Evolutionary conservation across 2,797 vertebrate genomes (phyloP).

Genomic region (Scleropages formosus): DNA sequence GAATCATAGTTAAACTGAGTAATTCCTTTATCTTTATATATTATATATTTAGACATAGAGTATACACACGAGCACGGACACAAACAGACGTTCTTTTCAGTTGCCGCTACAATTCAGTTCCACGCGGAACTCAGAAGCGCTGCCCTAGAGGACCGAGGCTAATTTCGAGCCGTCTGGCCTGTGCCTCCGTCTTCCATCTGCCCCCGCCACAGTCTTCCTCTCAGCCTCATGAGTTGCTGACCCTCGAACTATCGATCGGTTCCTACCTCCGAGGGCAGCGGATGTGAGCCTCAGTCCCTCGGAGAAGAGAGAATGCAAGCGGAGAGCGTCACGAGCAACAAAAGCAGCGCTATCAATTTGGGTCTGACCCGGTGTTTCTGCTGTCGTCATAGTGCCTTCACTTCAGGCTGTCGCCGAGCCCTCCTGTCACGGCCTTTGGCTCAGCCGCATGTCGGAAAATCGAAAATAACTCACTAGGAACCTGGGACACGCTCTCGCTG

Average conservation of each 20-base stretch:
- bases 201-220: not conserved
- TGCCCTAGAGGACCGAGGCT: not conserved
- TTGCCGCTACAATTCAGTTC: not conserved
- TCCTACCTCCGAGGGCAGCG: not conserved
- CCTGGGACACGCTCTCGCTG: not conserved
- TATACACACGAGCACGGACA: not conserved
- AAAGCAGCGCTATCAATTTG: not conserved
- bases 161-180: not conserved
- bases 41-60: too few relatives aligned
- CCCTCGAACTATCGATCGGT: conserved; percentile 2
- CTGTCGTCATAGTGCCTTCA: not conserved
- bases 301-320: not conserved
- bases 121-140: not conserved
- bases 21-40: too few relatives aligned
- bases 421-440: not conserved
- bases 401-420: not conserved
- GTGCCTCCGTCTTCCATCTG: not conserved
- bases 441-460: too few relatives aligned
- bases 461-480: not conserved
- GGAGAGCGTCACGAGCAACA: too few relatives aligned
- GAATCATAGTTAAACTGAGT: too few relatives aligned
- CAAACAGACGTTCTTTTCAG: not conserved
- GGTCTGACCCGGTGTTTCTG: too few relatives aligned
- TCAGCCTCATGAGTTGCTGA: not conserved
- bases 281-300: not conserved